phyloP scores from a whole-genome alignment of 2,113 vertebrate genomes.

The Sminthopsis crassicaudata region DNA sequence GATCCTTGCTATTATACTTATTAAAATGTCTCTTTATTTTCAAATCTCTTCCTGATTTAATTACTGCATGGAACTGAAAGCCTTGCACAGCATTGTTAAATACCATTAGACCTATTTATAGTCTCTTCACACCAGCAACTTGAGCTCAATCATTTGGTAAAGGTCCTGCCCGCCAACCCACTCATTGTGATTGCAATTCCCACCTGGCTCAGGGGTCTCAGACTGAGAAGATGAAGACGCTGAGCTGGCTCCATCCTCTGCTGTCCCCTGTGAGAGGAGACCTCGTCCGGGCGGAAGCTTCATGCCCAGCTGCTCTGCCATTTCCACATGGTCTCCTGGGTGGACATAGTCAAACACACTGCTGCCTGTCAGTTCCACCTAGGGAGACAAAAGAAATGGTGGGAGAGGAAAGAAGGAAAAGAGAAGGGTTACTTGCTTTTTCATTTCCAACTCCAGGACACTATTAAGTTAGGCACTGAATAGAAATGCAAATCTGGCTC shows the following conservation, averaged over 20 bases:
- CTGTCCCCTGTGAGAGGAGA: conserved; percentile 91
- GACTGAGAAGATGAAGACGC: conserved; percentile 97
- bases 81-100: conserved; percentile 87
- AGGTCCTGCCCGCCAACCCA: conserved; percentile 85
- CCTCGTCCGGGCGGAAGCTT: conserved; percentile 97
- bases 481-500: not conserved
- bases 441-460: conserved; percentile 38
- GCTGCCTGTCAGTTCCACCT: conserved; percentile 99
- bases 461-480: conserved; percentile 58
- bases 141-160: conserved; percentile 83
- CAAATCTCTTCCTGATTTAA: conserved; percentile 89
- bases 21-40: conserved; percentile 90
- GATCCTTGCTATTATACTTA: conserved; percentile 89
- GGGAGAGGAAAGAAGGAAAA: conserved; percentile 53
- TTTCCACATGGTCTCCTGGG: conserved; percentile 98
- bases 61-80: conserved; percentile 84
- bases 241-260: conserved; percentile 96
- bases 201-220: conserved; percentile 99
- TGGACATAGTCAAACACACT: conserved; percentile 99
- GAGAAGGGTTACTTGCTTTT: conserved; percentile 69
- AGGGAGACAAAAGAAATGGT: conserved; percentile 46
- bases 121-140: conserved; percentile 84
- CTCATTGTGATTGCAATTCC: conserved; percentile 84
- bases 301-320: conserved; percentile 99
- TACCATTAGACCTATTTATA: conserved; percentile 86